These are phyloP conservation scores for Salarias fasciatus DNA, from an alignment of 2,797 vertebrate species.

Conservation along the genomic window DNA sequence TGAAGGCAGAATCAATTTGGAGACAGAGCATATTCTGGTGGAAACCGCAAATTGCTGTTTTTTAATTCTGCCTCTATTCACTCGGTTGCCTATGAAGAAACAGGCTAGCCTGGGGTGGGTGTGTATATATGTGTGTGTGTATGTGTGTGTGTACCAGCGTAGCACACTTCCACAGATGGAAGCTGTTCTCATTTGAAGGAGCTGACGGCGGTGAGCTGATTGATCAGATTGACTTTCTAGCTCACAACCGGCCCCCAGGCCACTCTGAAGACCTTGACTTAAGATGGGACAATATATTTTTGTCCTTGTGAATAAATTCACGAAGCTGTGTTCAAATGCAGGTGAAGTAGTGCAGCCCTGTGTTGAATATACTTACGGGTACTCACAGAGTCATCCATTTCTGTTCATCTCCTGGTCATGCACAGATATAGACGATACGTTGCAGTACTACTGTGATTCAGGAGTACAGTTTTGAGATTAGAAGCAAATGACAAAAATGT, in stretches of 20 bases:
- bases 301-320: constrained; percentile 15
- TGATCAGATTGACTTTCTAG: constrained; percentile 72
- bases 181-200: constrained; percentile 48
- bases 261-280: constrained; percentile 36
- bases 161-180: constrained; percentile 46
- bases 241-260: constrained; percentile 40
- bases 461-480: no score
- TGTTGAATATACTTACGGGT: background rate
- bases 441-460: no score
- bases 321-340: background rate
- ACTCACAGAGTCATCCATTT: no score
- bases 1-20: constrained; percentile 38
- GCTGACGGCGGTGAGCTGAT: constrained; percentile 61
- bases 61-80: constrained; percentile 38
- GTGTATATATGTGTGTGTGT: constrained; percentile 7
- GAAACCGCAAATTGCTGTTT: constrained; percentile 36
- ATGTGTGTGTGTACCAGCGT: constrained; percentile 21
- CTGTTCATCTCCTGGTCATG: no score
- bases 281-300: constrained; percentile 22
- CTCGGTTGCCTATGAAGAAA: constrained; percentile 43
- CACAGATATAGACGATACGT: no score
- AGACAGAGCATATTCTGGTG: constrained; percentile 23
- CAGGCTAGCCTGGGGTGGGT: constrained; percentile 43
- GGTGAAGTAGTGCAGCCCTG: background rate
- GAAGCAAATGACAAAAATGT: no score